These are phyloP conservation scores for Bufo bufo DNA, from an alignment of 2,113 vertebrate genomes.

Conservation along the genomic window DNA sequence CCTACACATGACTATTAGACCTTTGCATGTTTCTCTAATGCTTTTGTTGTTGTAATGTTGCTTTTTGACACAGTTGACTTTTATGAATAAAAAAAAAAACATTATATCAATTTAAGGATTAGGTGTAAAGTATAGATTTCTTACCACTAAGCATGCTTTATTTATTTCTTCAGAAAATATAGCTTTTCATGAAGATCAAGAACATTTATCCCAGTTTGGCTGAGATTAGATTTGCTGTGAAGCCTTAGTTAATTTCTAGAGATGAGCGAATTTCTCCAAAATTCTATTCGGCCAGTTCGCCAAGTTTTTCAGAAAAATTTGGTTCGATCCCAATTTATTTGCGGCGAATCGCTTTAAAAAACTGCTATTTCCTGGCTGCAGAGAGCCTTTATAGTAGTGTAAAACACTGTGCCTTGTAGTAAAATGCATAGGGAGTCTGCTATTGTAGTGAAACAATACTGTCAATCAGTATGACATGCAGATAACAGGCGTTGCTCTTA, in stretches of 20 bases:
- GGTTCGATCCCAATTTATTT: no score
- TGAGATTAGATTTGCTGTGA: not conserved
- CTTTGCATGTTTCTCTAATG: not conserved
- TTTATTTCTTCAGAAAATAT: not conserved
- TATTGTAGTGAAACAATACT: no score
- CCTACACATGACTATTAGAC: not conserved
- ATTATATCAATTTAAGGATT: slow-evolving; percentile 4
- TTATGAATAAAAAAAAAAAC: not conserved
- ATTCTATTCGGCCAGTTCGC: no score
- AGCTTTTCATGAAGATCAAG: not conserved
- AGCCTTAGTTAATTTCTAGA: not conserved
- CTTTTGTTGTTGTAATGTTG: not conserved
- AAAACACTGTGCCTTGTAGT: no score
- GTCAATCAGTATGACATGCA: no score
- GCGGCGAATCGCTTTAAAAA: no score
- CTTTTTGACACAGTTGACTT: not conserved
- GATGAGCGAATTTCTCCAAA: not conserved
- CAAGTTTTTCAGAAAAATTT: no score
- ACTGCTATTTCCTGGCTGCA: no score
- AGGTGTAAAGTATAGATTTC: not conserved
- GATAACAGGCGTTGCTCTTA: no score
- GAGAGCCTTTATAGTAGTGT: no score
- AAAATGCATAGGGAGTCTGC: no score
- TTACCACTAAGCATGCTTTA: not conserved
- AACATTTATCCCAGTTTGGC: not conserved